Conservation (phyloP, 2,113 vertebrate species). For the cattle (Bos taurus) region DNA sequence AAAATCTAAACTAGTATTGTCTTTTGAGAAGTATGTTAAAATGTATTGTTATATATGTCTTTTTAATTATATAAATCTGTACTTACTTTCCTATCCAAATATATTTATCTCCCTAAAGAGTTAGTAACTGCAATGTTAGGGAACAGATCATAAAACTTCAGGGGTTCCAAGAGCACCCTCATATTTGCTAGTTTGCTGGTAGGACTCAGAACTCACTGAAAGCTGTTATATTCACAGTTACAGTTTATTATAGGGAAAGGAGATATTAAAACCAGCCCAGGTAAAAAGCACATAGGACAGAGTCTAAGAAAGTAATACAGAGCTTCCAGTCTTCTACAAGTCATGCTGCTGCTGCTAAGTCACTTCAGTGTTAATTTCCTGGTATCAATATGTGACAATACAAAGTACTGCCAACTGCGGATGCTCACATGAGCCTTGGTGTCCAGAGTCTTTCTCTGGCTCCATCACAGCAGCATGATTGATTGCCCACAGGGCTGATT, state of each 20-base stretch:
- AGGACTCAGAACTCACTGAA: background rate
- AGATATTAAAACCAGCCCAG: background rate
- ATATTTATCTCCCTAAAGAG: background rate
- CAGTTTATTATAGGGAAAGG: background rate
- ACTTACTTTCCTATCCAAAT: constrained; percentile 1
- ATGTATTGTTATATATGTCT: background rate
- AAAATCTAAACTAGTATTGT: background rate
- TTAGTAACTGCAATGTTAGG: background rate
- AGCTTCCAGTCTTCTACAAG: background rate
- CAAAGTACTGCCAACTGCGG: background rate
- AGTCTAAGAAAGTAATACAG: background rate
- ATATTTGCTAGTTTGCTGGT: background rate
- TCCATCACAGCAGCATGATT: background rate
- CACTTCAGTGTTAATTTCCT: background rate
- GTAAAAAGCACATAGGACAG: background rate
- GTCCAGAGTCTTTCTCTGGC: background rate
- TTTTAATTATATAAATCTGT: background rate
- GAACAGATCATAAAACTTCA: background rate
- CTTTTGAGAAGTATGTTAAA: background rate
- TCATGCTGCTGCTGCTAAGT: background rate
- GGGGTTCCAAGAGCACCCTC: background rate
- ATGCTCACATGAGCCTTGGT: background rate
- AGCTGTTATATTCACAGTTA: background rate
- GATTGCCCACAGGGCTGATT: background rate
- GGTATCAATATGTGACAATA: background rate